These are phyloP conservation scores for Drosophila limbata DNA, from an alignment of 2,888 invertebrate genomes.

Conservation along the genomic window DNA sequence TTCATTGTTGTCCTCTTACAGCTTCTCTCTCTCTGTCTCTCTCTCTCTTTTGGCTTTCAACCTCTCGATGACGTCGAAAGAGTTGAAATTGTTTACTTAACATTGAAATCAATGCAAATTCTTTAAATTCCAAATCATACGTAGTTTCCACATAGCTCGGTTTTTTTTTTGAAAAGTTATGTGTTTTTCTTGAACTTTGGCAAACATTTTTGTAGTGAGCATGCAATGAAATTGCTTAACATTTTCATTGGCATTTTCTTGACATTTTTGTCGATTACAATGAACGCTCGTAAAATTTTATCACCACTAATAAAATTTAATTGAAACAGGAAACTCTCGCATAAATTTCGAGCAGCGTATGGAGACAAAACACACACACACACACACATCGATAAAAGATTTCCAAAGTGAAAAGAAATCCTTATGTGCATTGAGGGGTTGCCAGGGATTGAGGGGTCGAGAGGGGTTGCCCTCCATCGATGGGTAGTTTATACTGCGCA, in stretches of 20 bases:
- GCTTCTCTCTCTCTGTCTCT: neutral
- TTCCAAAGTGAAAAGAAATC: slow-evolving; percentile 47
- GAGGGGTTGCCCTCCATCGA: slow-evolving; percentile 3
- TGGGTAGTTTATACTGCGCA: slow-evolving; percentile 64
- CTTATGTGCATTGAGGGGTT: slow-evolving; percentile 22
- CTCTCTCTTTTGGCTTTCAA: neutral
- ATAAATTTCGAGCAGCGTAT: slow-evolving; percentile 66
- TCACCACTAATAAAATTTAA: slow-evolving; percentile 76
- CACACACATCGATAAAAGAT: slow-evolving; percentile 15
- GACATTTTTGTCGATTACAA: slow-evolving; percentile 69
- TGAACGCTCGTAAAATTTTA: slow-evolving; percentile 77
- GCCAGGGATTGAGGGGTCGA: slow-evolving; percentile 5
- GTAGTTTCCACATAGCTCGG: slow-evolving; percentile 21
- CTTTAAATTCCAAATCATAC: slow-evolving; percentile 19
- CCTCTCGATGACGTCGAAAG: slow-evolving; percentile 49
- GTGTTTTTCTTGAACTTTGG: slow-evolving; percentile 42
- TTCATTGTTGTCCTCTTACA: slow-evolving; percentile 15
- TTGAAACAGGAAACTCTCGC: slow-evolving; percentile 80
- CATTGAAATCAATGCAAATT: slow-evolving; percentile 52
- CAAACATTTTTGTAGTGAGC: slow-evolving; percentile 34
- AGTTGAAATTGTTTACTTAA: slow-evolving; percentile 36
- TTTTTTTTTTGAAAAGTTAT: slow-evolving; percentile 19
- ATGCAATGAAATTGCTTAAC: slow-evolving; percentile 38
- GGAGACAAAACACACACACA: slow-evolving; percentile 34
- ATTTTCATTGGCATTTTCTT: slow-evolving; percentile 66